Evolutionary conservation across 2,797 vertebrate genomes (phyloP).

Genomic region (Bufotes viridis): DNA sequence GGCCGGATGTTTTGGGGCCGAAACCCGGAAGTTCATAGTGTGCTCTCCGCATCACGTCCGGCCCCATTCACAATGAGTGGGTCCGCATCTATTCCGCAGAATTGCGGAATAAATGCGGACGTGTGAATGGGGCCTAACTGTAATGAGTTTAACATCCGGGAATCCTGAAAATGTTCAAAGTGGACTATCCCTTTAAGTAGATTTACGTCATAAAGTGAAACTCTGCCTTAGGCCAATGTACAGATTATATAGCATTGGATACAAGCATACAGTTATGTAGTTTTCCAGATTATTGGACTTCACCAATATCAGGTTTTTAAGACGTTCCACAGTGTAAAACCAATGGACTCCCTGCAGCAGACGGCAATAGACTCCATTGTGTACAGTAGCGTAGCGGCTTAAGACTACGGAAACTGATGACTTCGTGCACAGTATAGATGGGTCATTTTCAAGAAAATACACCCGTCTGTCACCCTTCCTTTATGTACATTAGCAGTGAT

Average conservation of each 20-base stretch:
- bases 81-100: no score
- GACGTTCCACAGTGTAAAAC: background rate
- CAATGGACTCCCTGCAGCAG: background rate
- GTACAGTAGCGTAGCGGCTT: background rate
- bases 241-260: no score
- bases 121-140: no score
- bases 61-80: no score
- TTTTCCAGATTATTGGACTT: background rate
- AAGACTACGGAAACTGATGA: background rate
- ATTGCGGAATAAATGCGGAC: no score
- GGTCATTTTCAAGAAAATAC: background rate
- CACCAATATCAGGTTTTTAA: background rate
- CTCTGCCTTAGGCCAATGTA: no score
- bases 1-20: no score
- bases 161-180: no score
- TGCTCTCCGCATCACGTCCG: no score
- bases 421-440: background rate
- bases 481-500: background rate
- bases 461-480: background rate
- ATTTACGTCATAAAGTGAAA: background rate
- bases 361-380: background rate
- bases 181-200: background rate
- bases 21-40: no score
- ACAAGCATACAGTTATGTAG: background rate
- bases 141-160: no score